These are phyloP conservation scores for Theristicus caerulescens DNA, from an alignment of 2,113 vertebrate genomes.

Conservation along the genomic window DNA sequence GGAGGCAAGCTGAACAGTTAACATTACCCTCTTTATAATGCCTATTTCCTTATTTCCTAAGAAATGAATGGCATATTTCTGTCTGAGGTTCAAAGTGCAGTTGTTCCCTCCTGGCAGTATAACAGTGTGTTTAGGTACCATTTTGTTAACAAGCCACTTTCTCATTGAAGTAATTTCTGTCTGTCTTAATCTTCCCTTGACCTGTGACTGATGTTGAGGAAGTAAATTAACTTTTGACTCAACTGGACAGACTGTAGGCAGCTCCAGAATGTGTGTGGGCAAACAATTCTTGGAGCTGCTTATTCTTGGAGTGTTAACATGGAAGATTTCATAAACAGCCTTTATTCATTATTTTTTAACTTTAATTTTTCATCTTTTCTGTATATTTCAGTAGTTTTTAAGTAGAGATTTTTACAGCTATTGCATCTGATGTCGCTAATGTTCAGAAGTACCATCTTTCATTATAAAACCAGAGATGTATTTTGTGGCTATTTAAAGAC, in stretches of 20 bases:
- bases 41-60: not conserved
- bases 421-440: not conserved
- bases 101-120: not conserved
- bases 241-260: constrained; percentile 20
- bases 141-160: not conserved
- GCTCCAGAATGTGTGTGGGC: constrained; percentile 57
- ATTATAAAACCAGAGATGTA: not conserved
- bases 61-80: not conserved
- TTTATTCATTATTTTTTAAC: not conserved
- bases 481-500: not conserved
- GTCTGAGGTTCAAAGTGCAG: not conserved
- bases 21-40: not conserved
- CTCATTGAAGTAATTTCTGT: not conserved
- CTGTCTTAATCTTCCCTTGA: not conserved
- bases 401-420: not conserved
- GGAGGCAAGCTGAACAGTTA: not conserved
- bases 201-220: not conserved
- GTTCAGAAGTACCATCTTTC: not conserved
- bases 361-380: not conserved
- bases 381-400: not conserved
- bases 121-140: not conserved
- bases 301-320: not conserved
- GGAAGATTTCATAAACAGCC: not conserved
- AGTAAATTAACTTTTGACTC: constrained; percentile 20
- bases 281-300: constrained; percentile 35